Evolutionary conservation across 2,888 invertebrate species (phyloP).

Genomic region (Pollenia angustigena): DNA sequence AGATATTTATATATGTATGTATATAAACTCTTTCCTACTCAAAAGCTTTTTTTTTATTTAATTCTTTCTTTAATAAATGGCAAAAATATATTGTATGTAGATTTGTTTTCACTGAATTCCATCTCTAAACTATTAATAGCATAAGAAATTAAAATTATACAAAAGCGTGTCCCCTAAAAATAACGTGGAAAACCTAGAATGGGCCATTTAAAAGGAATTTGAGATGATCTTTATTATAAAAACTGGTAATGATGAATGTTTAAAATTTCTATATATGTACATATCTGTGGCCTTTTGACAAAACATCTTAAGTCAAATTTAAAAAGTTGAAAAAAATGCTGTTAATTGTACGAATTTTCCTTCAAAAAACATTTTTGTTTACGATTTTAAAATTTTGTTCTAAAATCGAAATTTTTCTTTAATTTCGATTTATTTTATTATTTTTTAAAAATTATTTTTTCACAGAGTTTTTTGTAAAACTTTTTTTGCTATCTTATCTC

Average conservation of each 20-base stretch:
- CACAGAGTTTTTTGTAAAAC: too few relatives aligned
- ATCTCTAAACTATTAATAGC: constrained; percentile 11
- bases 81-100: constrained; percentile 34
- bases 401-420: too few relatives aligned
- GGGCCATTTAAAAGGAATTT: not conserved
- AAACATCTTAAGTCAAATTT: too few relatives aligned
- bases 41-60: constrained; percentile 62
- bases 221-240: not conserved
- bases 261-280: not conserved
- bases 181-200: not conserved
- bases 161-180: constrained; percentile 41
- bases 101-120: not conserved
- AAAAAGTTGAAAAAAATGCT: too few relatives aligned
- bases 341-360: too few relatives aligned
- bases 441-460: too few relatives aligned
- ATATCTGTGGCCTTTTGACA: too few relatives aligned
- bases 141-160: constrained; percentile 27
- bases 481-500: too few relatives aligned
- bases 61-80: constrained; percentile 51
- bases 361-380: too few relatives aligned
- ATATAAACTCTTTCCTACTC: constrained; percentile 73
- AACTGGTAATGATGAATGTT: too few relatives aligned
- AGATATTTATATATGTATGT: constrained; percentile 66
- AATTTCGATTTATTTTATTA: too few relatives aligned
- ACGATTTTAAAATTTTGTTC: too few relatives aligned